These are phyloP conservation scores for Ceratina calcarata DNA, from an alignment of 1,140 invertebrate genomes.

Conservation along the genomic window DNA sequence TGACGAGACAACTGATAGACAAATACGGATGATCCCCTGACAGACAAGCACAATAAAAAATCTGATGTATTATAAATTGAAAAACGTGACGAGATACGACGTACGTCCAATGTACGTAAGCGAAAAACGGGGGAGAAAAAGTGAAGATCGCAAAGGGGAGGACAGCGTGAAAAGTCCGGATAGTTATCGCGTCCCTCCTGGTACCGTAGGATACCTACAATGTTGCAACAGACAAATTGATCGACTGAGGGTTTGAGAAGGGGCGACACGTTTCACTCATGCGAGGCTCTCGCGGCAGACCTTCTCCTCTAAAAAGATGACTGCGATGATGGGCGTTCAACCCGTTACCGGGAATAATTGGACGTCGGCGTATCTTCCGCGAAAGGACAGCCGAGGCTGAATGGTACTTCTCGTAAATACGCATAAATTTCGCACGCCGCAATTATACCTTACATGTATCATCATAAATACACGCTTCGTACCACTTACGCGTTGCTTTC, in stretches of 20 bases:
- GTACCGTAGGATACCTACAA: constrained; percentile 29
- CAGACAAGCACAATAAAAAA: no score
- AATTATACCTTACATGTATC: neutral
- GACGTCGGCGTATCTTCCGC: constrained; percentile 39
- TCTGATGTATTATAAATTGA: no score
- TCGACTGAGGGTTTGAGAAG: constrained; percentile 16
- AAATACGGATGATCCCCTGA: no score
- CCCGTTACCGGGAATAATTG: constrained; percentile 46
- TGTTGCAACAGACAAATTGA: constrained; percentile 30
- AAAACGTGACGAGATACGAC: no score
- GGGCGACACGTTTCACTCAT: constrained; percentile 30
- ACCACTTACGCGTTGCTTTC: no score
- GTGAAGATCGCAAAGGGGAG: neutral
- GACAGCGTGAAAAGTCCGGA: neutral
- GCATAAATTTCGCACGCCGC: constrained; percentile 4
- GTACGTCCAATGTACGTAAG: no score
- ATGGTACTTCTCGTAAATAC: neutral
- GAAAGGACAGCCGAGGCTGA: neutral
- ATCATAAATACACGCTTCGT: neutral
- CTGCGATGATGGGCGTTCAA: constrained; percentile 38
- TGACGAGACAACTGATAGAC: no score
- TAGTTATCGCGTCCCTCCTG: constrained; percentile 26
- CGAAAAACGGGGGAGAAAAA: neutral
- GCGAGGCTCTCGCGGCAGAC: constrained; percentile 21
- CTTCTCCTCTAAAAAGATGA: constrained; percentile 28